A percentile compares a stretch with the other conserved stretches of the same genome.
Evolutionary conservation across 2,888 invertebrate genomes (phyloP).

Genomic region (Tachina fera): DNA sequence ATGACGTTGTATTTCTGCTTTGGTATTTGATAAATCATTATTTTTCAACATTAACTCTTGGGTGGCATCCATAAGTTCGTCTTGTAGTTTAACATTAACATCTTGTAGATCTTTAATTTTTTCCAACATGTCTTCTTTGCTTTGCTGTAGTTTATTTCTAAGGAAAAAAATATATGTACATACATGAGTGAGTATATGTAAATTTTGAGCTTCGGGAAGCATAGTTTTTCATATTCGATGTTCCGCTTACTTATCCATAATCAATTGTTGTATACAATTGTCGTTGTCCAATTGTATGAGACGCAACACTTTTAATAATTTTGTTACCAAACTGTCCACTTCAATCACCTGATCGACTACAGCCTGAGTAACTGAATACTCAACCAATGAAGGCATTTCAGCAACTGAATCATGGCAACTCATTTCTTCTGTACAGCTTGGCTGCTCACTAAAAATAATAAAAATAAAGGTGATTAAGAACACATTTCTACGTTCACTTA

Average conservation of each 20-base stretch:
- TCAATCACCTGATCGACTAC: constrained; percentile 89
- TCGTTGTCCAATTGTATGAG: constrained; percentile 89
- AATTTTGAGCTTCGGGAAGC: not conserved
- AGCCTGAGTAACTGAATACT: constrained; percentile 84
- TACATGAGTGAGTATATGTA: not conserved
- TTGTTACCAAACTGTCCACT: constrained; percentile 89
- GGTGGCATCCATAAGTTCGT: constrained; percentile 85
- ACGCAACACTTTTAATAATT: constrained; percentile 88
- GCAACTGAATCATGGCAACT: constrained; percentile 83
- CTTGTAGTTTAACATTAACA: constrained; percentile 84
- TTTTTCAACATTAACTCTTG: constrained; percentile 84
- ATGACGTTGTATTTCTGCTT: constrained; percentile 84
- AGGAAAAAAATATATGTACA: constrained; percentile 15
- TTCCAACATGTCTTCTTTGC: constrained; percentile 83
- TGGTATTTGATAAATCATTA: constrained; percentile 84
- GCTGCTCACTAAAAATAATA: constrained; percentile 71
- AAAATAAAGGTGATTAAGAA: not conserved
- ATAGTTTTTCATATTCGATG: not conserved
- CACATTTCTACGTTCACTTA: not conserved
- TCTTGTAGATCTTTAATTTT: constrained; percentile 85
- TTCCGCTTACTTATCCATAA: constrained; percentile 86
- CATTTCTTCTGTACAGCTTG: constrained; percentile 80
- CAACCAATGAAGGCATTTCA: constrained; percentile 83
- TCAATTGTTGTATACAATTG: constrained; percentile 86
- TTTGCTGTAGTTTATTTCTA: constrained; percentile 83